A percentile compares a stretch with the other conserved stretches of the same genome.
These are phyloP conservation scores for Chaenodraco wilsoni DNA, from an alignment of 2,797 vertebrate genomes.

Conservation along the genomic window DNA sequence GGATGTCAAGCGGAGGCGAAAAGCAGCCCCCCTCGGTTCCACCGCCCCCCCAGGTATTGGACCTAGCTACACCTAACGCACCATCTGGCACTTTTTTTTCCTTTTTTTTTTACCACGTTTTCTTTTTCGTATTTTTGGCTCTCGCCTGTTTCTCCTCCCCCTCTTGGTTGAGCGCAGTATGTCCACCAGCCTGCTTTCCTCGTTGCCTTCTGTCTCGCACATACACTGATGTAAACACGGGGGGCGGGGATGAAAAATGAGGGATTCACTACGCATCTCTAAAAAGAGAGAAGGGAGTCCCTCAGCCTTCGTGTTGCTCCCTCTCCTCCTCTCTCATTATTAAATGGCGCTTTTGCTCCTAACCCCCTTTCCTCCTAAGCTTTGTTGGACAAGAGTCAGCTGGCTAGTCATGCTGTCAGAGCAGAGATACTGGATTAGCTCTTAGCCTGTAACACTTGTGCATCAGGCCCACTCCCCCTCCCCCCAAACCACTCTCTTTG, in stretches of 20 bases:
- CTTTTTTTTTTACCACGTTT: conserved; percentile 40
- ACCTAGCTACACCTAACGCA: conserved; percentile 58
- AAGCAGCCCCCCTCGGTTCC: conserved; percentile 93
- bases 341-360: conserved; percentile 46
- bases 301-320: conserved; percentile 19
- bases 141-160: conserved; percentile 27
- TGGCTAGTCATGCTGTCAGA: conserved; percentile 51
- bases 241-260: conserved; percentile 16
- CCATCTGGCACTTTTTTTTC: conserved; percentile 63
- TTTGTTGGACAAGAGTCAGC: conserved; percentile 62
- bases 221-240: conserved; percentile 16
- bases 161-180: conserved; percentile 43
- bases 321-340: conserved; percentile 18
- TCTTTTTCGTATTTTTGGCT: conserved; percentile 65
- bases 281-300: conserved; percentile 20
- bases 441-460: conserved; percentile 51
- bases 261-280: conserved; percentile 18
- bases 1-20: conserved; percentile 97
- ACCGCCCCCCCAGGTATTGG: conserved; percentile 88
- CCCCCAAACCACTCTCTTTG: conserved; percentile 15
- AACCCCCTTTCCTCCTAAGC: conserved; percentile 59
- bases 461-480: background rate
- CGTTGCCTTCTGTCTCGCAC: conserved; percentile 40
- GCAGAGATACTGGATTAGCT: conserved; percentile 65
- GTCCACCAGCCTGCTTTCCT: conserved; percentile 47